These are phyloP conservation scores for Xiphophorus maculatus DNA, from an alignment of 2,113 vertebrate genomes.

Conservation along the genomic window DNA sequence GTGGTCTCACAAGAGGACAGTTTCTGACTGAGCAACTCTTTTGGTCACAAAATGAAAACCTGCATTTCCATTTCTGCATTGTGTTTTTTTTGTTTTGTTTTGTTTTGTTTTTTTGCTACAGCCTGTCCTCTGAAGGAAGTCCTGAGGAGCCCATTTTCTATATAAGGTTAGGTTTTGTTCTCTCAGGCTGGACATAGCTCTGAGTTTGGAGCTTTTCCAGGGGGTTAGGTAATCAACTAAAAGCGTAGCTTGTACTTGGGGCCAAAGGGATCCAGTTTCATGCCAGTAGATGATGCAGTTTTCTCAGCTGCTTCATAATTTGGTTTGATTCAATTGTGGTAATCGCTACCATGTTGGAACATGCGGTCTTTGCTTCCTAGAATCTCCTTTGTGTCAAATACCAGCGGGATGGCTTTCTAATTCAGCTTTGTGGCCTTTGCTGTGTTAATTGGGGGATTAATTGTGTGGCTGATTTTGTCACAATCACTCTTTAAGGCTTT, in stretches of 20 bases:
- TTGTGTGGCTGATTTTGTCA: slow-evolving; percentile 10
- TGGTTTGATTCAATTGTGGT: slow-evolving; percentile 41
- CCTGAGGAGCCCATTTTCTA: slow-evolving; percentile 48
- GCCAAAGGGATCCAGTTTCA: slow-evolving; percentile 45
- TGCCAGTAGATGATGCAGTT: slow-evolving; percentile 46
- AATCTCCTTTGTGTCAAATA: slow-evolving; percentile 17
- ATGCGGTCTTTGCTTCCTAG: slow-evolving; percentile 20
- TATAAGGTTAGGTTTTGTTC: slow-evolving; percentile 65
- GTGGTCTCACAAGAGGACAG: slow-evolving; percentile 11
- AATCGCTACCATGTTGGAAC: slow-evolving; percentile 32
- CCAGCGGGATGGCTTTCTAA: slow-evolving; percentile 34
- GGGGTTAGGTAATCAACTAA: slow-evolving; percentile 65
- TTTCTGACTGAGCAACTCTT: neutral
- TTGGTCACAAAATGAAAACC: slow-evolving; percentile 4
- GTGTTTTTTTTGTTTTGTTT: neutral
- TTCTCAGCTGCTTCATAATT: slow-evolving; percentile 39
- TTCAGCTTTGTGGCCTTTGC: slow-evolving; percentile 33
- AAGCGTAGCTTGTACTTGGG: slow-evolving; percentile 43
- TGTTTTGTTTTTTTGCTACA: slow-evolving; percentile 9
- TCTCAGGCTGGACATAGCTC: slow-evolving; percentile 36
- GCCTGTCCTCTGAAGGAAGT: slow-evolving; percentile 17
- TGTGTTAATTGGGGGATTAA: slow-evolving; percentile 36
- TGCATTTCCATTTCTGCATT: slow-evolving; percentile 11
- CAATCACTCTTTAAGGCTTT: slow-evolving; percentile 12
- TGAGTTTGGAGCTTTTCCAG: slow-evolving; percentile 56